A percentile compares a stretch with the other conserved stretches of the same genome.
Evolutionary conservation across 2,888 invertebrate genomes (phyloP).

Genomic region (Scaeva pyrastri): DNA sequence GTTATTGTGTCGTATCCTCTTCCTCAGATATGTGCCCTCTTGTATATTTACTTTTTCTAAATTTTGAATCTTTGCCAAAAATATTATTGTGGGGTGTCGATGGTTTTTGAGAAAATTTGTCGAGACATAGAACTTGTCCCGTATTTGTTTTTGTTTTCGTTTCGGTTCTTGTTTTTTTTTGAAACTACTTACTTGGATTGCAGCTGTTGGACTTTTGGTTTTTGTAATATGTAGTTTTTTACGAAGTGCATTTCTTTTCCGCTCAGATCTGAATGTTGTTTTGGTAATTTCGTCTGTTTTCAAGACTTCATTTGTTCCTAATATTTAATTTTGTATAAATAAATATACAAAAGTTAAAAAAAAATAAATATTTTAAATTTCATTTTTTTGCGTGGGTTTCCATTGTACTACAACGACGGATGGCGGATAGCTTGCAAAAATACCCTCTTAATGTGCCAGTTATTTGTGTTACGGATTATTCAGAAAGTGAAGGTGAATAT

Average conservation of each 20-base stretch:
- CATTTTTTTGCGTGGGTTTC: constrained; percentile 34
- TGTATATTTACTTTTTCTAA: constrained; percentile 41
- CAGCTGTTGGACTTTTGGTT: constrained; percentile 23
- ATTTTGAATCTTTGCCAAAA: constrained; percentile 60
- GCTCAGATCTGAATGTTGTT: constrained; percentile 40
- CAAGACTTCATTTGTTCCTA: constrained; percentile 29
- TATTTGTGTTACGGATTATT: constrained; percentile 53
- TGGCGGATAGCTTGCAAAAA: constrained; percentile 50
- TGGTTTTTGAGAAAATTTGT: constrained; percentile 31
- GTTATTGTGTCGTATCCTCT: constrained; percentile 30
- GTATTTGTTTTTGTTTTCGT: constrained; percentile 19
- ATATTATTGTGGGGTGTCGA: constrained; percentile 54
- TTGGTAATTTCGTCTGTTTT: constrained; percentile 29
- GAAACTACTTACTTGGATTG: constrained; percentile 18
- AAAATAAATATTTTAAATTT: constrained; percentile 17
- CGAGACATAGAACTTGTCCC: constrained; percentile 29
- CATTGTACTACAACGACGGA: constrained; percentile 1
- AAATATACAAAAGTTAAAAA: constrained; percentile 12
- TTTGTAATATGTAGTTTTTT: constrained; percentile 35
- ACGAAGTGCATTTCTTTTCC: constrained; percentile 55
- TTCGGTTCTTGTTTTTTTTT: constrained; percentile 2
- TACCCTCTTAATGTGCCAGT: constrained; percentile 56
- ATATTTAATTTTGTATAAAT: constrained; percentile 54
- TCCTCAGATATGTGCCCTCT: constrained; percentile 25
- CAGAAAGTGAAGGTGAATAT: constrained; percentile 58